These are phyloP conservation scores for Baronia brevicornis DNA, from an alignment of 2,888 invertebrate species.

Conservation along the genomic window DNA sequence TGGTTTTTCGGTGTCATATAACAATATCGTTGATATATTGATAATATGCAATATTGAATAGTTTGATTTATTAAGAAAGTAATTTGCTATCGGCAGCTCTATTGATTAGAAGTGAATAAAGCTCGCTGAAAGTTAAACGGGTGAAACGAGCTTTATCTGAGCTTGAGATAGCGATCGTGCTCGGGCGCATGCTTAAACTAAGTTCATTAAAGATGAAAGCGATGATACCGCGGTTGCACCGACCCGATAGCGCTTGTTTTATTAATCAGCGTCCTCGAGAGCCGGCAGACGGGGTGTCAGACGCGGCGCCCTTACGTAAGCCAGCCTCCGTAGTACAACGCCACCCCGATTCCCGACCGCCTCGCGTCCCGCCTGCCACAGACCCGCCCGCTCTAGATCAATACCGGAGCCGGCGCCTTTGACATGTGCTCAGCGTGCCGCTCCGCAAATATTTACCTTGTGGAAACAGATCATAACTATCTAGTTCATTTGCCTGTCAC, in stretches of 20 bases:
- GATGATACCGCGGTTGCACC: conserved; percentile 49
- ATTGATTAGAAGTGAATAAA: too few species aligned
- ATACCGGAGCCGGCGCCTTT: conserved; percentile 72
- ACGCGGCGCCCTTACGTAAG: conserved; percentile 68
- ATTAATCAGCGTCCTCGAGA: conserved; percentile 56
- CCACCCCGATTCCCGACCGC: conserved; percentile 25
- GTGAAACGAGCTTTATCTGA: conserved; percentile 8
- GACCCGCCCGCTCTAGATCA: conserved; percentile 57
- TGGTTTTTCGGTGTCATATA: too few species aligned
- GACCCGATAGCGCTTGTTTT: conserved; percentile 55
- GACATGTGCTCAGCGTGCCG: conserved; percentile 69
- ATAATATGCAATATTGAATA: too few species aligned
- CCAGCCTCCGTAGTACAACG: conserved; percentile 48
- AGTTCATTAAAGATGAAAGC: conserved; percentile 44
- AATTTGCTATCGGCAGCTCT: too few species aligned
- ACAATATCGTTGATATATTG: too few species aligned
- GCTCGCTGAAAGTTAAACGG: conserved; percentile 4
- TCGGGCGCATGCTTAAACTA: conserved; percentile 28
- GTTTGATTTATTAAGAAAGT: too few species aligned
- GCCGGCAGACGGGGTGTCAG: conserved; percentile 62
- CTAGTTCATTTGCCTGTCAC: conserved; percentile 50
- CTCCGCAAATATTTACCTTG: conserved; percentile 72
- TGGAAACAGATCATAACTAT: conserved; percentile 70
- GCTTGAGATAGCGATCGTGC: conserved; percentile 15
- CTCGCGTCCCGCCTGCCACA: conserved; percentile 17